Evolutionary conservation across 2,113 vertebrate species (phyloP), one percentile per base, ranked within the genome.

Genomic region (Chlorodrepanis virens): DNA sequence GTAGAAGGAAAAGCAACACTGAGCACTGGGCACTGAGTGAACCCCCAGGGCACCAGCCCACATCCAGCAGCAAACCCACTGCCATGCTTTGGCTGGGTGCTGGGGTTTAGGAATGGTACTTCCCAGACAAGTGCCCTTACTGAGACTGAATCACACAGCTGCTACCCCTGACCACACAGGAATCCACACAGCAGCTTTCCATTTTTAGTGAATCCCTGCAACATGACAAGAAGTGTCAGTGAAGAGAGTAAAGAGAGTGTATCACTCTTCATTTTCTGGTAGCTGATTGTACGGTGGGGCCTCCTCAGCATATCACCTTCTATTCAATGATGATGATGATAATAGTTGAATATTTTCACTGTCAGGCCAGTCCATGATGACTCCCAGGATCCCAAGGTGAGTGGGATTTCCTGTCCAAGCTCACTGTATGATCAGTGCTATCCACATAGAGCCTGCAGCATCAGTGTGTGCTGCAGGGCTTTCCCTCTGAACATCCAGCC

Each of bases 301-400:
- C 52, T 68, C 14, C 40, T 56, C n/a, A 68, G 18, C 47, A 16
- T 31, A 12, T 33, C 57, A 54, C 16, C 27, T 31, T 56, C 40
- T 68, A 1, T 12, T 68, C 42, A 8, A 1, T 57, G 28, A 72
- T 53, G 49, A 40, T 31, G 27, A 21, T 65, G 35, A 28, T 15
- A 17, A 28, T 10, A 33, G 24, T 19, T 3, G 0, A 9, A 67
- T 24, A 56, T 37, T 33, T 33, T 33, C 31, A 56, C 31, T 1
- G 1, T 47, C n/a, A 33, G 33, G 14, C 35, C 29, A 52, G 22
- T 63, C 50, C 13, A 12, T 33, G 45, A 10, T 27, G 40, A 45
- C 8, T 37, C 22, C 52, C 63, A 39, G 14, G 50, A 31, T 45
- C 21, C 40, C 50, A 35, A 50, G 27, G 33, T 2, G 0, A 7